Evolutionary conservation across 2,797 vertebrate species (phyloP).

Genomic region (Sparidentex hasta): DNA sequence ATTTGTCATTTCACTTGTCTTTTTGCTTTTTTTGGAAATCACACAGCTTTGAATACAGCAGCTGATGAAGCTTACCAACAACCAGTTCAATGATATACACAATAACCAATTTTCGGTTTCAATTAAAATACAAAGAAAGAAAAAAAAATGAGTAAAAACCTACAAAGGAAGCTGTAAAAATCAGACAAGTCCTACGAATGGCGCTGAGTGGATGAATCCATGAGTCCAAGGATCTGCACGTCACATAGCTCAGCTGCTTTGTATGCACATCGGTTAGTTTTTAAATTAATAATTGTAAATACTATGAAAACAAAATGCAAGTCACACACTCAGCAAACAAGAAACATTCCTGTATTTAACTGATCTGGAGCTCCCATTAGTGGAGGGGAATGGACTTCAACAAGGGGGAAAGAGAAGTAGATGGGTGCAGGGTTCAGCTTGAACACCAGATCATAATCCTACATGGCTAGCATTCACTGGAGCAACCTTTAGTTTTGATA

Average conservation of each 20-base stretch:
- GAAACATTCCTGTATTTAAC: conserved; percentile 85
- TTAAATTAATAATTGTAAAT: conserved; percentile 96
- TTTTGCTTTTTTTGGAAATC: conserved; percentile 66
- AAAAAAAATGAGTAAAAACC: conserved; percentile 83
- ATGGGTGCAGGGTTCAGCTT: conserved; percentile 18
- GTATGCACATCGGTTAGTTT: conserved; percentile 88
- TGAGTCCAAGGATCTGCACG: conserved; percentile 55
- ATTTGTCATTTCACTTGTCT: conserved; percentile 84
- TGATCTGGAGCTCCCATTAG: conserved; percentile 84
- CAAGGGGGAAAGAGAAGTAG: conserved; percentile 8
- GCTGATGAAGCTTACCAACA: conserved; percentile 91
- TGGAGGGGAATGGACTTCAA: conserved; percentile 52
- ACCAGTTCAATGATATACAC: conserved; percentile 89
- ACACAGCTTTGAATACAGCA: conserved; percentile 92
- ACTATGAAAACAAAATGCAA: conserved; percentile 90
- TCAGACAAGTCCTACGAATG: conserved; percentile 86
- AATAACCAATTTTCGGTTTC: conserved; percentile 80
- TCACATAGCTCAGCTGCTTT: conserved; percentile 75
- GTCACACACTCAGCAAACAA: conserved; percentile 90
- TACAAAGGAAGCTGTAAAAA: conserved; percentile 94
- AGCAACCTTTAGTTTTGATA: conserved; percentile 37
- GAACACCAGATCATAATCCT: conserved; percentile 61
- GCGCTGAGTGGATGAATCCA: conserved; percentile 69
- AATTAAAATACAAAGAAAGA: conserved; percentile 89
- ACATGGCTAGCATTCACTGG: conserved; percentile 32